These are phyloP conservation scores for Neuroscelio doddi DNA, from an alignment of 2,888 invertebrate species.

Conservation along the genomic window DNA sequence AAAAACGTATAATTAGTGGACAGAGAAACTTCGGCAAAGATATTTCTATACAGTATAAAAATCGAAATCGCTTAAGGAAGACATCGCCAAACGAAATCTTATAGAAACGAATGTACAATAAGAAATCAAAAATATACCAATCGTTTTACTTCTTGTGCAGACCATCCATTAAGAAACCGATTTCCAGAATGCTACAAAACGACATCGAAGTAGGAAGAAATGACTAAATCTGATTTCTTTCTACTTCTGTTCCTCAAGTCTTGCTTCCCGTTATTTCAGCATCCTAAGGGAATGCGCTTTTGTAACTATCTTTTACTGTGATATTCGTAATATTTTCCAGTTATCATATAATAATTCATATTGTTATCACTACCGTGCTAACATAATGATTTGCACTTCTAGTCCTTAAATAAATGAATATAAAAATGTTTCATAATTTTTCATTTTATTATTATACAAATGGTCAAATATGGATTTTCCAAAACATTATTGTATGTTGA, in stretches of 20 bases:
- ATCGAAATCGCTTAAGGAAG: not conserved
- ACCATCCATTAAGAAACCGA: conserved; percentile 6
- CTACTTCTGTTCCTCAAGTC: conserved; percentile 3
- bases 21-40: not conserved
- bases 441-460: too few species aligned
- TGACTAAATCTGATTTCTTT: conserved; percentile 5
- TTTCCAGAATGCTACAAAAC: conserved; percentile 5
- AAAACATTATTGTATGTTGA: too few species aligned
- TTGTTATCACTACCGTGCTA: conserved; percentile 3
- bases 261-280: conserved; percentile 3
- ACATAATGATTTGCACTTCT: conserved; percentile 6
- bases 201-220: conserved; percentile 2
- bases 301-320: conserved; percentile 10
- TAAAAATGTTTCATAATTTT: too few species aligned
- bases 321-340: conserved; percentile 8
- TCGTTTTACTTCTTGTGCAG: not conserved
- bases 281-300: conserved; percentile 12
- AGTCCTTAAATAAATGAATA: not conserved
- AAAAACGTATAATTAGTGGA: too few species aligned
- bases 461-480: too few species aligned
- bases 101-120: not conserved
- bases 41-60: not conserved
- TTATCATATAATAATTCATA: conserved; percentile 10
- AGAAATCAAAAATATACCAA: conserved; percentile 3
- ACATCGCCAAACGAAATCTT: conserved; percentile 1